Conservation (phyloP, 1,140 invertebrate species). For the Neodiprion lecontei region DNA sequence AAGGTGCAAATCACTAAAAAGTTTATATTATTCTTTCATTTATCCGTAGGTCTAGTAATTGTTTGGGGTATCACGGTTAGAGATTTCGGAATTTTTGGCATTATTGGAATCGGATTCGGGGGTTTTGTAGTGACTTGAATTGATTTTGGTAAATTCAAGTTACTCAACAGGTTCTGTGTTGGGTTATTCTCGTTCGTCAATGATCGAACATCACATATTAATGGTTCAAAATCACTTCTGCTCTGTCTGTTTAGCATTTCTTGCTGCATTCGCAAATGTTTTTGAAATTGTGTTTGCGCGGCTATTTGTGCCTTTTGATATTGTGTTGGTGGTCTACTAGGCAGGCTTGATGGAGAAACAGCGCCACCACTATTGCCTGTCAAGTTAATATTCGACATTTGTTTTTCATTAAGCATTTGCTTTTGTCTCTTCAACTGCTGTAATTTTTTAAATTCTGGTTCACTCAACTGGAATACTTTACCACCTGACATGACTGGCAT, state of each 20-base stretch:
- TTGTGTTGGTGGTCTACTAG: conserved; percentile 26
- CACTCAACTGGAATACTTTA: conserved; percentile 54
- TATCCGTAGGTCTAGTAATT: conserved; percentile 53
- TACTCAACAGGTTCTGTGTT: conserved; percentile 55
- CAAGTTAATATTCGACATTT: conserved; percentile 8
- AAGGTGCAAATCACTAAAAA: neutral
- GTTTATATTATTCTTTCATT: conserved; percentile 38
- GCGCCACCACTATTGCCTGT: neutral
- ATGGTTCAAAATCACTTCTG: conserved; percentile 57
- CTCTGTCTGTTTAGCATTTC: conserved; percentile 57
- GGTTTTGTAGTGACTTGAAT: conserved; percentile 59
- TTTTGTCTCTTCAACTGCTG: conserved; percentile 55
- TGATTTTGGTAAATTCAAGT: conserved; percentile 57
- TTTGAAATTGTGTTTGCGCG: conserved; percentile 53
- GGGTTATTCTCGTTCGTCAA: conserved; percentile 52
- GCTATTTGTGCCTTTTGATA: conserved; percentile 49
- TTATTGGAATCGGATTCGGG: conserved; percentile 50
- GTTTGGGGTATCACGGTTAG: conserved; percentile 77
- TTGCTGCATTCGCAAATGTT: conserved; percentile 56
- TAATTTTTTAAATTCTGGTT: conserved; percentile 49
- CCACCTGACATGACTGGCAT: conserved; percentile 37
- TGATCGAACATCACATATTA: conserved; percentile 58
- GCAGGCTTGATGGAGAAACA: neutral
- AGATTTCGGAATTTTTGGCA: conserved; percentile 80
- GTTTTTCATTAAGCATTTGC: conserved; percentile 42